Evolutionary conservation across 2,113 vertebrate genomes (phyloP), one percentile per base, ranked within the genome.

Genomic region (Podocnemis expansa): DNA sequence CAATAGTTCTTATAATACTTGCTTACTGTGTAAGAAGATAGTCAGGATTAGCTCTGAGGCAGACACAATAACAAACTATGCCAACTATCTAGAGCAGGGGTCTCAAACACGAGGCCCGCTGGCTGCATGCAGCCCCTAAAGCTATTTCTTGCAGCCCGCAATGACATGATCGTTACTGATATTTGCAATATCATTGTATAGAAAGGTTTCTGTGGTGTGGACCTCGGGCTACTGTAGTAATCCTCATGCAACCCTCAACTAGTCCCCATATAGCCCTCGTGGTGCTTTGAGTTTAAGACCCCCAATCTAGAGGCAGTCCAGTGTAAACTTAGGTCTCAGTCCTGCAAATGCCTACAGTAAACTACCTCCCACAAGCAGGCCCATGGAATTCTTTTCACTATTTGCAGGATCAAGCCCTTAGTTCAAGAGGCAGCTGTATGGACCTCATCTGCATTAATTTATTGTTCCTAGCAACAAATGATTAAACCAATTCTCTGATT

Each of bases 401-500:
- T 34, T 43, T 89, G 22, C 87, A 78, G 45, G 80, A 89, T 78
- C 49, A 92, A 70, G 63, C n/a, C 87, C 38, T 70, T 25, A 78
- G 52, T 87, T 96, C 93, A 87, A 94, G 78, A 93, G 90, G 90
- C 60, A 94, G 81, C 49, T n/a, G 1, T 12, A 31, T 80, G 82
- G 86, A 96, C 54, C 92, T 97, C 82, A 94, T 95, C 94, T 80
- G 67, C 86, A 89, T 76, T 95, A 78, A 97, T 97, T 97, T 96
- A 97, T 98, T 96, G 94, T 96, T 97, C 95, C 76, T 96, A 94
- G 85, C 90, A 97, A 98, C 89, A 97, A 97, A 97, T 95, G 76
- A 97, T 98, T 96, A 98, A 97, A 97, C 95, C 91, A 96, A 94
- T 97, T 98, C 96, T 98, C 91, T 97, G 96, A 97, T 98, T 98